Conservation (phyloP, 2,113 vertebrate species). For the Halichoerus grypus region DNA sequence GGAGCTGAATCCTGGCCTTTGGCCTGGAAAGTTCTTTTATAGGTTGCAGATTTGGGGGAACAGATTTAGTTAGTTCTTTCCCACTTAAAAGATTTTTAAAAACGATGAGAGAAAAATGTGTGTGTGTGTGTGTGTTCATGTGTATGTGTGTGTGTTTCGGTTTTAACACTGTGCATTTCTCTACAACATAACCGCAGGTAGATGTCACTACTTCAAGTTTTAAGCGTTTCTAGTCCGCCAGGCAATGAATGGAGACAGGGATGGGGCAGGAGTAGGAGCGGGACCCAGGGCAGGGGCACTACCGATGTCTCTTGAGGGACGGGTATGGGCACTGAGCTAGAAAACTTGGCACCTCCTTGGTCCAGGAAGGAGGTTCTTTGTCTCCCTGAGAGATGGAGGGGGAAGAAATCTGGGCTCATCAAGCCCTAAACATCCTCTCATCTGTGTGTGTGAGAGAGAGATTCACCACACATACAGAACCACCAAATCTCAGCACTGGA, state of each 20-base stretch:
- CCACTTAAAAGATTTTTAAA: not conserved
- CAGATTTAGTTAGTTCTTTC: not conserved
- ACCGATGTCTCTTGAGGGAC: not conserved
- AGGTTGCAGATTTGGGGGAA: not conserved
- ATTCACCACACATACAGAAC: not conserved
- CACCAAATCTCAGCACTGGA: not conserved
- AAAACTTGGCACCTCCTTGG: slow-evolving; percentile 60
- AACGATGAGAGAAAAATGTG: not conserved
- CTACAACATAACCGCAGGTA: not conserved
- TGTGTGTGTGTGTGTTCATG: not conserved
- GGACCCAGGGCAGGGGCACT: not conserved
- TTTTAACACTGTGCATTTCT: slow-evolving; percentile 7
- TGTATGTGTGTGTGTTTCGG: not conserved
- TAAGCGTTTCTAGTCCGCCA: not conserved
- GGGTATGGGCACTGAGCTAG: not conserved
- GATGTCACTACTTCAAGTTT: slow-evolving; percentile 27
- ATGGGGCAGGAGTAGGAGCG: no score
- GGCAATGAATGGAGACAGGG: not conserved
- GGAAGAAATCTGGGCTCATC: not conserved
- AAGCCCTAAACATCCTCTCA: slow-evolving; percentile 33
- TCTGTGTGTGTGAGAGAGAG: not conserved
- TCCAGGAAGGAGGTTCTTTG: slow-evolving; percentile 63
- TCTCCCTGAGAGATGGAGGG: slow-evolving; percentile 78
- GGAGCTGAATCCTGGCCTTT: not conserved
- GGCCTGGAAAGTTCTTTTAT: not conserved